Conservation (phyloP, 2,888 invertebrate genomes). For the Tinea trinotella region DNA sequence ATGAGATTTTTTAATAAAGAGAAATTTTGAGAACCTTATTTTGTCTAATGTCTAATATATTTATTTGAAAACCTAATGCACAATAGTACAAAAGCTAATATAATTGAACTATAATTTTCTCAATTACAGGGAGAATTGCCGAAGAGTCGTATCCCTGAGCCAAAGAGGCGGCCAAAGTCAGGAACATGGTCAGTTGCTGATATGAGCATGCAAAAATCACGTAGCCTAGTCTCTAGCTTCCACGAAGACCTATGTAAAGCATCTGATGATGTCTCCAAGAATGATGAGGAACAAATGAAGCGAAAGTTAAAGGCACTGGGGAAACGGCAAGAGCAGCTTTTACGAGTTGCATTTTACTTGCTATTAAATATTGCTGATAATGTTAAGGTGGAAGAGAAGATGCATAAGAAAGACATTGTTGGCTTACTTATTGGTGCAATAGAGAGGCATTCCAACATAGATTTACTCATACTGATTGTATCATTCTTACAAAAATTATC, state of each 20-base stretch:
- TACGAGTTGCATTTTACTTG: constrained; percentile 93
- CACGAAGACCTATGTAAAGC: constrained; percentile 76
- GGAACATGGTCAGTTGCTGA: constrained; percentile 78
- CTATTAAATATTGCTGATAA: constrained; percentile 96
- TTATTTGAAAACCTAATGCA: background rate
- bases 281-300: constrained; percentile 83
- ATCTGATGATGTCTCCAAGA: constrained; percentile 59
- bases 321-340: constrained; percentile 92
- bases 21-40: background rate
- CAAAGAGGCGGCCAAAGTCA: constrained; percentile 82
- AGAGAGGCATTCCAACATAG: constrained; percentile 88
- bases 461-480: constrained; percentile 89
- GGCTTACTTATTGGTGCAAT: constrained; percentile 89
- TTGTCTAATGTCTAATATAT: background rate
- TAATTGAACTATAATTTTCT: constrained; percentile 18
- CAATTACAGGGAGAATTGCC: constrained; percentile 75
- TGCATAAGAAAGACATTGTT: constrained; percentile 94
- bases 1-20: no score
- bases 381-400: constrained; percentile 95
- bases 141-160: constrained; percentile 79
- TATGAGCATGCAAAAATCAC: constrained; percentile 69
- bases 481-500: constrained; percentile 97
- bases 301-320: constrained; percentile 86
- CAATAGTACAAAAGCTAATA: no score
- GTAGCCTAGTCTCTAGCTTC: constrained; percentile 77